Conservation (phyloP, 2,888 invertebrate species). For the Eilema sororculum region DNA sequence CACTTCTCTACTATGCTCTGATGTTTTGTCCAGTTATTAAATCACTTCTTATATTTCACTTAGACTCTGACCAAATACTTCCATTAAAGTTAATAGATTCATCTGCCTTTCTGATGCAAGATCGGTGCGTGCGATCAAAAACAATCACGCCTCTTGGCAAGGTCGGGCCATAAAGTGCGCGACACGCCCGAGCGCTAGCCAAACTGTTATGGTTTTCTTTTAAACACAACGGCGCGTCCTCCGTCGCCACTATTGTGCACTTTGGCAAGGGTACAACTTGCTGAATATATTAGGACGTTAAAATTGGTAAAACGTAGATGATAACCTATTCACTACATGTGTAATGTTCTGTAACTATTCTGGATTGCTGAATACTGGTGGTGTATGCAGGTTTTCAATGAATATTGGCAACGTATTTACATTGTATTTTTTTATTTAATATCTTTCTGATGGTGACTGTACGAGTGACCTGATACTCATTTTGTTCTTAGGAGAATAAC, state of each 20-base stretch:
- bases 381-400: no score
- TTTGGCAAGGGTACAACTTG: constrained; percentile 31
- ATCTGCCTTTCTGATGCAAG: constrained; percentile 24
- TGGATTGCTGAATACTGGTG: background rate
- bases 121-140: constrained; percentile 47
- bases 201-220: constrained; percentile 51
- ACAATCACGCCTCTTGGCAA: constrained; percentile 51
- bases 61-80: background rate
- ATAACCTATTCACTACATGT: constrained; percentile 7
- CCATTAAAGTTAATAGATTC: background rate
- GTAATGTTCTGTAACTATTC: constrained; percentile 17
- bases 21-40: background rate
- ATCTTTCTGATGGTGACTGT: no score
- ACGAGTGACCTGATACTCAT: background rate
- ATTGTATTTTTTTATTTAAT: no score
- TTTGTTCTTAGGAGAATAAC: background rate
- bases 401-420: no score
- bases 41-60: background rate
- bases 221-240: constrained; percentile 34
- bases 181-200: constrained; percentile 30
- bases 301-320: constrained; percentile 14
- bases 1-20: no score
- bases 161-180: constrained; percentile 38
- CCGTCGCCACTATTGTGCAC: constrained; percentile 18
- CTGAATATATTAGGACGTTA: constrained; percentile 18